Percentiles rank a stretch among this genome's conserved stretches.
These are phyloP conservation scores for Pterophyllum scalare DNA, from an alignment of 2,113 vertebrate genomes.

Conservation along the genomic window DNA sequence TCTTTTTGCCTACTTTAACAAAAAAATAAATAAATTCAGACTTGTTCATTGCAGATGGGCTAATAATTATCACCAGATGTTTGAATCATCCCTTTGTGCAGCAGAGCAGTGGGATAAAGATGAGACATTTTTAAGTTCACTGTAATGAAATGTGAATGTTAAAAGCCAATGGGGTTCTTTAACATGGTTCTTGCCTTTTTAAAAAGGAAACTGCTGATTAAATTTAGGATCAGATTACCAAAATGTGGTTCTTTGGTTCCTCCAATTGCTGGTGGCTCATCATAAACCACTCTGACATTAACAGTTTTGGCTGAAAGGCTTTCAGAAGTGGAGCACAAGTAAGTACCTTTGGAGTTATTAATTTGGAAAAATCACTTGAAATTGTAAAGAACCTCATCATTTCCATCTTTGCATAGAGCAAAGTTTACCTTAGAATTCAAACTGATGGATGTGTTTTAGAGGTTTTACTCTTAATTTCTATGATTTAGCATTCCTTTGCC, in stretches of 20 bases:
- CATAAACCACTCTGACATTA: not conserved
- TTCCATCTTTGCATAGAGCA: no score
- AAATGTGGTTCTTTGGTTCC: not conserved
- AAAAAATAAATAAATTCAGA: not conserved
- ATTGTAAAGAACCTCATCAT: no score
- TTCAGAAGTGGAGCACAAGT: no score
- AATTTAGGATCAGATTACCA: not conserved
- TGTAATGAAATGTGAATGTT: not conserved
- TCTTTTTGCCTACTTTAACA: not conserved
- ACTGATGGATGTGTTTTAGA: not conserved
- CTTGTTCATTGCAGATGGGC: not conserved
- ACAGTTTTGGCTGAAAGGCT: no score
- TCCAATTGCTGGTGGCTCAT: not conserved
- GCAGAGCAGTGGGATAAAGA: not conserved
- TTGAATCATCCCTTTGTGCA: not conserved
- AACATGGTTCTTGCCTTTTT: not conserved
- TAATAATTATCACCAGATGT: not conserved
- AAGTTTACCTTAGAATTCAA: not conserved
- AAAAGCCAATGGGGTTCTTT: not conserved
- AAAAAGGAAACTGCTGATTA: not conserved
- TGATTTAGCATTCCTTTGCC: no score
- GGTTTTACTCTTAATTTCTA: not conserved
- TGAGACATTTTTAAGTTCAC: not conserved
- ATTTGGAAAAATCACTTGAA: no score
- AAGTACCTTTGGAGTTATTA: no score